Evolutionary conservation across 2,113 vertebrate genomes (phyloP), one percentile per base, ranked within the genome.

Genomic region (Eptesicus fuscus): DNA sequence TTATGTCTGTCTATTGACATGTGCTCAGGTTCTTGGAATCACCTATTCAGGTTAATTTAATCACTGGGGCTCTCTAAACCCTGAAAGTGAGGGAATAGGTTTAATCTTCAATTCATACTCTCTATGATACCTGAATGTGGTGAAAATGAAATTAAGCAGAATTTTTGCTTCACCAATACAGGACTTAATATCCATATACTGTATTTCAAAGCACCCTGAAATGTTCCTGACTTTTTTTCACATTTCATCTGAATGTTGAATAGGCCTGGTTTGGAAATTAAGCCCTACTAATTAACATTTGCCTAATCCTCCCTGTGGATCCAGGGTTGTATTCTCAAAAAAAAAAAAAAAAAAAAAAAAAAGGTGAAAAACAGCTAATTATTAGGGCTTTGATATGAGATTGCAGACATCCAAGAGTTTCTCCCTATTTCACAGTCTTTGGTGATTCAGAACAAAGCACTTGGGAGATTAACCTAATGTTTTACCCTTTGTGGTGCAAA

Each of bases 301-400:
- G 92, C 67, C 94, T 97, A 94, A 97, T 97, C 94, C 82, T 69
- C 56, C 25, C 73, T 83, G 88, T 92, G 96, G 56, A 42, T 96
- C 90, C 83, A 92, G 88, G 92, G 82, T 70, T 95, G 77, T 96
- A 37, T 90, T 96, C 78, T 96, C 74, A 84, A 92, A 91, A 80
- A 88, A 37, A 51, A 37, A 80, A 94, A 94, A 83, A 88, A 44
- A 37, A 37, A 37, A 59, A 37, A 84, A 94, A 93, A 80, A 84
- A 47, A 63, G 37, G 90, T 35, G 92, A 73, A 95, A 97, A 96
- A 8, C 37, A 92, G 82, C 94, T 96, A 76, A 95, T 97, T 91
- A 97, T 92, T 93, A 88, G 73, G 61, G 83, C 91, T 97, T 95
- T 96, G 85, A 96, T 92, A 95, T 35, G 69, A 93, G 79, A 96